Percentiles rank a stretch among this genome's conserved stretches.
Evolutionary conservation across 2,113 vertebrate genomes (phyloP).

Genomic region (Nettapus auritus): DNA sequence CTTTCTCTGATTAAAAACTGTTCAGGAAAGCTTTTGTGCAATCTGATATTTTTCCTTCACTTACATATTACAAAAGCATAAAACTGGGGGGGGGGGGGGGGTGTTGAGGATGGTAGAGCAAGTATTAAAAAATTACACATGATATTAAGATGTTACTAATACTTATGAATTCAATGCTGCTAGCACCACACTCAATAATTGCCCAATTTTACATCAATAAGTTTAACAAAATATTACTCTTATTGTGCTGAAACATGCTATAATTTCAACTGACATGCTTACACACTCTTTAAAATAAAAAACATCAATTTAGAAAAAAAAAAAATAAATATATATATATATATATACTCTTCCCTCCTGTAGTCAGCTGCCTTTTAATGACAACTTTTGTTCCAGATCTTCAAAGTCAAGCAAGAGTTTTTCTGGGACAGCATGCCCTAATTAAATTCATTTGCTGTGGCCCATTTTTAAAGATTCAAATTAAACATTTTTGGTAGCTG

Average conservation of each 20-base stretch:
- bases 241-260: neutral
- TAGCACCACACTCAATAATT: neutral
- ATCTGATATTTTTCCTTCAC: neutral
- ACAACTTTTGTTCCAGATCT: slow-evolving; percentile 2
- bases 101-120: neutral
- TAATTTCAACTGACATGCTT: neutral
- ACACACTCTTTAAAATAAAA: rapidly evolving
- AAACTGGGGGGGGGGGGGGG: rapidly evolving
- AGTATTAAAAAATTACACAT: neutral
- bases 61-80: neutral
- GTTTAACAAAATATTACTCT: neutral
- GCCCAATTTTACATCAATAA: neutral
- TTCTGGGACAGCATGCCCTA: slow-evolving; percentile 46
- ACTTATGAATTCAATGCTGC: neutral
- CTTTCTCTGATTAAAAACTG: neutral
- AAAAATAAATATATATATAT: too few species aligned
- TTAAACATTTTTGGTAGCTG: neutral
- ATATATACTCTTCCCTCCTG: neutral
- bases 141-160: neutral
- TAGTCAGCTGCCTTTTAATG: neutral
- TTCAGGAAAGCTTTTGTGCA: neutral
- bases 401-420: slow-evolving; percentile 51
- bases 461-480: slow-evolving; percentile 34
- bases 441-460: slow-evolving; percentile 33
- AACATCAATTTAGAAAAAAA: neutral